A percentile compares a stretch with the other conserved stretches of the same genome.
Evolutionary conservation across 2,113 vertebrate species (phyloP).

Genomic region (Hepsetus odoe): DNA sequence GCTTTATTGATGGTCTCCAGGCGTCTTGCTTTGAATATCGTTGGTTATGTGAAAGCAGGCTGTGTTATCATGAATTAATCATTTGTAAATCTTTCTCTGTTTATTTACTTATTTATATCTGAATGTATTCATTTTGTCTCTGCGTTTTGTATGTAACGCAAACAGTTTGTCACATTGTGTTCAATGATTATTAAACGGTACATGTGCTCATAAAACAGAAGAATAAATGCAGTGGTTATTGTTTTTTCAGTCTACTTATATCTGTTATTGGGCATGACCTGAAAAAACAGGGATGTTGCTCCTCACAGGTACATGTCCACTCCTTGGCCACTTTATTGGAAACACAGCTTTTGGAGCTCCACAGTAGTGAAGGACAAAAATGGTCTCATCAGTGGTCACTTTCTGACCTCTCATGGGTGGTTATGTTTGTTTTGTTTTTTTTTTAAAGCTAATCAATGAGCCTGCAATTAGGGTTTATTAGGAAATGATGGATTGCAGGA

Average conservation of each 20-base stretch:
- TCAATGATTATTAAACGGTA: constrained; percentile 74
- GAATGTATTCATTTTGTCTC: constrained; percentile 55
- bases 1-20: constrained; percentile 60
- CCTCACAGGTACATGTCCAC: too few relatives aligned
- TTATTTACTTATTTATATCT: constrained; percentile 59
- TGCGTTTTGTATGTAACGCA: constrained; percentile 73
- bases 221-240: constrained; percentile 71
- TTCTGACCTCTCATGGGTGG: too few relatives aligned
- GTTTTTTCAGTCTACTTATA: constrained; percentile 57
- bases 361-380: too few relatives aligned
- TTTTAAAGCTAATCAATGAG: too few relatives aligned
- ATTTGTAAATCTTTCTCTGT: constrained; percentile 59
- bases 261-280: background rate
- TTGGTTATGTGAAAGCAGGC: constrained; percentile 64
- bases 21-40: constrained; percentile 61
- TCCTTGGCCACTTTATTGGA: too few relatives aligned
- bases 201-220: constrained; percentile 73
- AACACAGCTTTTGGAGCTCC: too few relatives aligned
- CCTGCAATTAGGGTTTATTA: too few relatives aligned
- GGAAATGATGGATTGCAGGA: too few relatives aligned
- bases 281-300: too few relatives aligned
- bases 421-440: too few relatives aligned
- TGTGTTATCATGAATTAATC: constrained; percentile 50
- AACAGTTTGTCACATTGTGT: constrained; percentile 68
- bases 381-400: too few relatives aligned